phyloP scores from a whole-genome alignment of 2,113 vertebrate species.

The Morone chrysops region DNA sequence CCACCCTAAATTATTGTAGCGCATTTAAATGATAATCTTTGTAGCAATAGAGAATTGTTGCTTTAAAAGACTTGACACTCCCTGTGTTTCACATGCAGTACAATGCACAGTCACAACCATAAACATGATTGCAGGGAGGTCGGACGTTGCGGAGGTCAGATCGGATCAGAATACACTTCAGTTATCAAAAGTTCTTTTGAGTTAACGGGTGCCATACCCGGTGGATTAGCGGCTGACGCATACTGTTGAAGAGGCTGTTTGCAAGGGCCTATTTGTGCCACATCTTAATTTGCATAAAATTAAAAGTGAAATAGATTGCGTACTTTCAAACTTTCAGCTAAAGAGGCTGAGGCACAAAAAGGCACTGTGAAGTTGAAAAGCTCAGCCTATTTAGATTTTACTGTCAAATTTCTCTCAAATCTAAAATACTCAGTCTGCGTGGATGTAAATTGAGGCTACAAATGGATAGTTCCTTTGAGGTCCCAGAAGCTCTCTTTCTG shows the following conservation, averaged over 20 bases:
- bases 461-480: constrained; percentile 19
- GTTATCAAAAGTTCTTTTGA: constrained; percentile 12
- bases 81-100: constrained; percentile 6
- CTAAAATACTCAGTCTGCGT: background rate
- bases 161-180: background rate
- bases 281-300: constrained; percentile 22
- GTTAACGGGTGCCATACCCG: background rate
- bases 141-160: background rate
- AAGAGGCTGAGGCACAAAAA: background rate
- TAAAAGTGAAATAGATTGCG: background rate
- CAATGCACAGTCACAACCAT: background rate
- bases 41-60: background rate
- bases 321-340: constrained; percentile 10
- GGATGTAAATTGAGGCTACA: background rate
- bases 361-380: background rate
- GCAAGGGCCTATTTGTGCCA: background rate
- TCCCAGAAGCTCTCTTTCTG: background rate
- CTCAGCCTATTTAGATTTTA: background rate
- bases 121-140: background rate
- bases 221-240: constrained; percentile 12
- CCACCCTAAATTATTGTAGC: background rate
- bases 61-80: background rate
- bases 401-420: background rate
- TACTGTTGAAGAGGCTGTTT: constrained; percentile 13
- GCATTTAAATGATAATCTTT: background rate